phyloP scores from a whole-genome alignment of 2,888 invertebrate species.

The Acronicta alni region DNA sequence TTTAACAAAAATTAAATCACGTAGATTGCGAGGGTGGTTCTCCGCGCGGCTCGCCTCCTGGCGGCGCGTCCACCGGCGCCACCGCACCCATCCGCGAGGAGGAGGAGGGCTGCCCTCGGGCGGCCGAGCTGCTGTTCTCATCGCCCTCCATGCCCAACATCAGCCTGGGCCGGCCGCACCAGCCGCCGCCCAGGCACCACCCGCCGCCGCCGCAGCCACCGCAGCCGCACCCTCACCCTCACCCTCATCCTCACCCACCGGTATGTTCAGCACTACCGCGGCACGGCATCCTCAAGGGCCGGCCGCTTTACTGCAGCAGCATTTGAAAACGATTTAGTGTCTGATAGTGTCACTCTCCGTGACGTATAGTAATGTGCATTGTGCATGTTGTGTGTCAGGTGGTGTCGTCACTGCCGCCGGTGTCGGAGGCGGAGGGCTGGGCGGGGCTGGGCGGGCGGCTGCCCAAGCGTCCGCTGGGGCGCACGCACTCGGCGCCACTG shows the following conservation, averaged over 20 bases:
- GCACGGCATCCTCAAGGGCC: too few relatives aligned
- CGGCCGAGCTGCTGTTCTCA: conserved; percentile 95
- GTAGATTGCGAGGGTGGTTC: conserved; percentile 82
- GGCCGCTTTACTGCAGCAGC: too few relatives aligned
- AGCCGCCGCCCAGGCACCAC: conserved; percentile 91
- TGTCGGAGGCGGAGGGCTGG: conserved; percentile 94
- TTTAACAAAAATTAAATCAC: conserved; percentile 1
- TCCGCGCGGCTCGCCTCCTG: conserved; percentile 90
- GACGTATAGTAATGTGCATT: neutral
- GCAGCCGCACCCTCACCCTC: conserved; percentile 87
- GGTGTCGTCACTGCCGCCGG: conserved; percentile 76
- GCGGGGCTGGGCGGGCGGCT: conserved; percentile 90
- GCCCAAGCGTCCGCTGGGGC: conserved; percentile 94
- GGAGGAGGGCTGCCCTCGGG: conserved; percentile 92
- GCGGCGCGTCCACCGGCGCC: conserved; percentile 86
- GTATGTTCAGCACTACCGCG: conserved; percentile 73
- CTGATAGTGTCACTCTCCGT: too few relatives aligned
- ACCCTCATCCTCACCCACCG: conserved; percentile 83
- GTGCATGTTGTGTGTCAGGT: conserved; percentile 41
- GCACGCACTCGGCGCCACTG: conserved; percentile 96
- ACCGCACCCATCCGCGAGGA: conserved; percentile 95
- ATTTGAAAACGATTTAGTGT: too few relatives aligned
- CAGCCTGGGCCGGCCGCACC: conserved; percentile 95
- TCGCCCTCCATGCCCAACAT: conserved; percentile 99
- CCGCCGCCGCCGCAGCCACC: conserved; percentile 94